phyloP scores from a whole-genome alignment of 2,113 vertebrate species.

The Salvator merianae region DNA sequence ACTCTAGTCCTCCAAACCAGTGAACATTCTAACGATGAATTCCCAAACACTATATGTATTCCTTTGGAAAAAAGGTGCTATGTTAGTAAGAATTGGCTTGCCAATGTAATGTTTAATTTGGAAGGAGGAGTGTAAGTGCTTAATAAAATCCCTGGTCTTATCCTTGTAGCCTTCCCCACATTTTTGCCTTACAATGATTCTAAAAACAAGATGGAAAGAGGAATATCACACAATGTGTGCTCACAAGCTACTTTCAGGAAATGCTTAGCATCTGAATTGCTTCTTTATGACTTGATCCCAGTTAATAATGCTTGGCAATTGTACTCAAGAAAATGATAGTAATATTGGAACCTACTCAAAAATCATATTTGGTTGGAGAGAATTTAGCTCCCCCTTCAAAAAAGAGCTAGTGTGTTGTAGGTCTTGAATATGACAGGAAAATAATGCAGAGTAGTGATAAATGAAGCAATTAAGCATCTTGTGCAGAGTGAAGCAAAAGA shows the following conservation, averaged over 20 bases:
- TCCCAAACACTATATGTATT: too few species aligned
- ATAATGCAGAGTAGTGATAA: constrained; percentile 1
- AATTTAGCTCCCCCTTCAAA: not conserved
- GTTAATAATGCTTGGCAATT: not conserved
- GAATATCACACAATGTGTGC: not conserved
- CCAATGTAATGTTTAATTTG: too few species aligned
- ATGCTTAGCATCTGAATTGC: not conserved
- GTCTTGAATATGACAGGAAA: not conserved
- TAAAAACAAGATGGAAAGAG: not conserved
- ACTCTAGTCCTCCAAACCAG: too few species aligned
- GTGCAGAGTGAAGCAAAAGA: not conserved
- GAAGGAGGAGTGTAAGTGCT: not conserved
- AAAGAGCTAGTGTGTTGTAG: not conserved
- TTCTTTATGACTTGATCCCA: not conserved
- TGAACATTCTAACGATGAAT: too few species aligned
- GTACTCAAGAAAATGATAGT: not conserved
- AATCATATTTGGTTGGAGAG: not conserved
- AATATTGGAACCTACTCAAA: not conserved
- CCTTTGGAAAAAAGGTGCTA: too few species aligned
- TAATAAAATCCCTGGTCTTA: not conserved
- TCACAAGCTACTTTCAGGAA: not conserved
- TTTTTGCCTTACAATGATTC: not conserved
- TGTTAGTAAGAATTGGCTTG: too few species aligned
- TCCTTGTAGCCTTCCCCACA: not conserved
- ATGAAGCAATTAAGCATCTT: not conserved